Evolutionary conservation across 2,113 vertebrate genomes (phyloP), one percentile per base, ranked within the genome.

Genomic region (Sciurus niger): DNA sequence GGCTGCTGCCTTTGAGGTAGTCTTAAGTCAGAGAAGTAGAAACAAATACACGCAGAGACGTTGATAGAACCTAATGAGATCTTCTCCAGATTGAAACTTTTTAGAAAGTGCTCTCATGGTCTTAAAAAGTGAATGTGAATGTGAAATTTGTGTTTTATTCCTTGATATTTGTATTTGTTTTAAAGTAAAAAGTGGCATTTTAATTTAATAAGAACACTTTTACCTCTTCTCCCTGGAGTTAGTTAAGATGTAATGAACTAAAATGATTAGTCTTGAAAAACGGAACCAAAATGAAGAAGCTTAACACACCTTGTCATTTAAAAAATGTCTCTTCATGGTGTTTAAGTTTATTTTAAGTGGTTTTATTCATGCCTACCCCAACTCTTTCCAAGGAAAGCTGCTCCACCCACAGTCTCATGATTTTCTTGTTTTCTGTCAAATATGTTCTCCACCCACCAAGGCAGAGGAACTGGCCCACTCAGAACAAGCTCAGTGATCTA

Each of bases 261-360:
- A 78, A 83, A 92, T 68, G n/a, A 73, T 86, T 13, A 51, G 5
- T 93, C 83, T 91, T 93, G 72, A 93, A 79, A 89, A 90, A 17
- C 2, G 30, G 72, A 87, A 28, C 14, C 43, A 43, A 93, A 82
- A 8, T 20, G 51, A 82, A 58, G 37, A 28, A 77, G 46, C n/a
- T 84, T 32, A 82, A 65, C 18, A 79, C 8, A 87, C 28, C 13
- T 17, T 46, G 46, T 55, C 70, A 48, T 76, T 63, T 93, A 2
- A 32, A 30, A 48, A 40, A 79, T 87, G 89, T 95, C 8, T 87
- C 32, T 90, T 63, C 51, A 67, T 83, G 55, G 40, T 30, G 11
- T 95, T 79, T 94, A 32, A 58, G 43, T 96, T 96, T 94, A 90
- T 96, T 90, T 32, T 43, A 73, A 76, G 37, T 82, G 0, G 40